A percentile compares a stretch with the other conserved stretches of the same genome.
phyloP scores from a whole-genome alignment of 2,113 vertebrate species.

The Gobius niger region DNA sequence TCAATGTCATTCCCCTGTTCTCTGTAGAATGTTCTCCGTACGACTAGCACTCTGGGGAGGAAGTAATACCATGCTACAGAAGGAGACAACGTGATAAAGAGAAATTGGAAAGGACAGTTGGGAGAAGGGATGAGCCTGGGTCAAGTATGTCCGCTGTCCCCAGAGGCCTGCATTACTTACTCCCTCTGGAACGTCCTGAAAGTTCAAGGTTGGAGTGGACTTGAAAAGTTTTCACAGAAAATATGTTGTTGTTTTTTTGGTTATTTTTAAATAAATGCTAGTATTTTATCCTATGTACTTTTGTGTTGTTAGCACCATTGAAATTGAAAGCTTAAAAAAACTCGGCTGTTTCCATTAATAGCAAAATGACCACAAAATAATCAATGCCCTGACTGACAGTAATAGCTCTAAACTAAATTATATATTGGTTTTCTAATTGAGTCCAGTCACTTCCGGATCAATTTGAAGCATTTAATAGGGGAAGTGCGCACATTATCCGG shows the following conservation, averaged over 20 bases:
- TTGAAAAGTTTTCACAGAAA: no score
- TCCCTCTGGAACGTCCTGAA: conserved; percentile 28
- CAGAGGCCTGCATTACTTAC: conserved; percentile 46
- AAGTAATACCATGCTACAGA: conserved; percentile 16
- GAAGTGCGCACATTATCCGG: neutral
- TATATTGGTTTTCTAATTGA: conserved; percentile 7
- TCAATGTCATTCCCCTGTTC: neutral
- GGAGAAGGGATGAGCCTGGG: conserved; percentile 21
- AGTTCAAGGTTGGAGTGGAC: conserved; percentile 39
- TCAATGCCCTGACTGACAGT: conserved; percentile 2
- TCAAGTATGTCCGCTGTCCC: conserved; percentile 35
- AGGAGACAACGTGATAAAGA: conserved; percentile 37
- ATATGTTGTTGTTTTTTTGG: no score
- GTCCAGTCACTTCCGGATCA: neutral
- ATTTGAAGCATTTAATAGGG: neutral
- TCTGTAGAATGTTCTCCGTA: neutral
- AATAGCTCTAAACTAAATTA: neutral
- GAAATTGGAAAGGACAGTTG: conserved; percentile 18
- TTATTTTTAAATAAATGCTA: no score
- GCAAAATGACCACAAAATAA: neutral
- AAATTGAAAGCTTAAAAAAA: no score
- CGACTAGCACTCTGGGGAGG: neutral
- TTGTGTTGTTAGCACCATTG: no score
- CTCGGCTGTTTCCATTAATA: conserved; percentile 1
- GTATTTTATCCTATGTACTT: no score